A percentile compares a stretch with the other conserved stretches of the same genome.
phyloP scores from a whole-genome alignment of 2,113 vertebrate species.

The Psittacara wagleri region DNA sequence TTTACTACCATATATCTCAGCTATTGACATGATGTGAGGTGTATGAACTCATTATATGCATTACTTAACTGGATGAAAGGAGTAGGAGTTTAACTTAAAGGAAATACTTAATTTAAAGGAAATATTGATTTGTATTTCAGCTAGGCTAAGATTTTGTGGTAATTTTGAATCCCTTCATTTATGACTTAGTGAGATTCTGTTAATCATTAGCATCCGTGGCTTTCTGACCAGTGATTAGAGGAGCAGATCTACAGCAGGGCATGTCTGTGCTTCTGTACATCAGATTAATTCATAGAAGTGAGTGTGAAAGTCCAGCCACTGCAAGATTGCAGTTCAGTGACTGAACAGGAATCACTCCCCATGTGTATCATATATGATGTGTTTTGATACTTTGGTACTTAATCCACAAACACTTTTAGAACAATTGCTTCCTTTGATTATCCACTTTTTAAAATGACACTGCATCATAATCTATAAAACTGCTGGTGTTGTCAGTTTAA shows the following conservation, averaged over 20 bases:
- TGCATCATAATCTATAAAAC: not conserved
- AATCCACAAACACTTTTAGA: conserved; percentile 12
- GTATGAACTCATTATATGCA: not conserved
- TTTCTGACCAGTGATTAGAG: not conserved
- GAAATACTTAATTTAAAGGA: not conserved
- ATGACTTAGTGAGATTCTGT: not conserved
- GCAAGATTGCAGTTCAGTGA: not conserved
- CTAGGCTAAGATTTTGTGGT: not conserved
- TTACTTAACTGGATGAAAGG: not conserved
- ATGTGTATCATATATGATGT: not conserved
- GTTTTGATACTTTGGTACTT: conserved; percentile 6
- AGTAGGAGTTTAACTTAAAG: not conserved
- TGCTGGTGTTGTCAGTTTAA: not conserved
- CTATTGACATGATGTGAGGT: not conserved
- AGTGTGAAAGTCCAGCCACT: not conserved
- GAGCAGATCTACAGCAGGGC: not conserved
- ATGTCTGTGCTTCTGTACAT: conserved; percentile 4
- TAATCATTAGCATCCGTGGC: not conserved
- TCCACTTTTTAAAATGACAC: conserved; percentile 8
- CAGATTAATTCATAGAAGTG: not conserved
- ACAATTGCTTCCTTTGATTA: conserved; percentile 31
- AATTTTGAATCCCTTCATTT: not conserved
- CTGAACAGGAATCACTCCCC: not conserved
- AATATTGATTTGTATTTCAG: not conserved
- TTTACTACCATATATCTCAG: not conserved